Evolutionary conservation across 2,888 invertebrate species (phyloP), one percentile per base, ranked within the genome.

Genomic region (Cecidostiba fungosa): DNA sequence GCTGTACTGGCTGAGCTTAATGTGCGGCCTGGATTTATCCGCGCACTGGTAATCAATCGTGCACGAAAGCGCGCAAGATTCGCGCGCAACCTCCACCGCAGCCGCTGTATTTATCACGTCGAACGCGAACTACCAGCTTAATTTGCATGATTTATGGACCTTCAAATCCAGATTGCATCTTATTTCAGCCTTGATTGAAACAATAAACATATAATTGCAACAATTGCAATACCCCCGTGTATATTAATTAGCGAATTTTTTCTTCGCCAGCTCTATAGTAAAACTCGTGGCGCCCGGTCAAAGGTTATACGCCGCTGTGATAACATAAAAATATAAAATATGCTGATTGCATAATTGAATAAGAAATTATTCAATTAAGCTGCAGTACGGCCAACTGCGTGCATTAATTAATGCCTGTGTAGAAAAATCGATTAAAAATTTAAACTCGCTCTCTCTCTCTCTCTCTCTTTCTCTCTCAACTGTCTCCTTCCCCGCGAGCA

Each of bases 81-180:
- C 84, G 87, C 77, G 66, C 74, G 88, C 66, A 89, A 90, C 90
- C 89, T 89, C 84, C 77, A 88, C 50, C 89, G 89, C 90, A 88
- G 89, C 89, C 90, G 90, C 89, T 91, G 91, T 92, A 92, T 92
- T 92, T 92, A 92, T 92, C 92, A 92, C 91, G 91, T 91, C 92
- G 91, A 91, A 91, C 90, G 91, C 86, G 54, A 47, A 59, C 32
- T n/a, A 26, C 23, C 4, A 47, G 84, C 90, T 92, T 92, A 91
- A 92, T 92, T 92, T 91, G 90, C 91, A 92, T 92, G 92, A 92
- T 92, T 92, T 90, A 92, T 91, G 90, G 90, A 87, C 88, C 89
- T 87, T 88, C 90, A 89, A 91, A 90, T 77, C 36, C 77, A 82
- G 82, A 85, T 77, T 85, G 82, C 50, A 73, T 73, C 62, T 82